These are phyloP conservation scores for Odocoileus hemionus DNA, from an alignment of 2,113 vertebrate genomes.

Conservation along the genomic window DNA sequence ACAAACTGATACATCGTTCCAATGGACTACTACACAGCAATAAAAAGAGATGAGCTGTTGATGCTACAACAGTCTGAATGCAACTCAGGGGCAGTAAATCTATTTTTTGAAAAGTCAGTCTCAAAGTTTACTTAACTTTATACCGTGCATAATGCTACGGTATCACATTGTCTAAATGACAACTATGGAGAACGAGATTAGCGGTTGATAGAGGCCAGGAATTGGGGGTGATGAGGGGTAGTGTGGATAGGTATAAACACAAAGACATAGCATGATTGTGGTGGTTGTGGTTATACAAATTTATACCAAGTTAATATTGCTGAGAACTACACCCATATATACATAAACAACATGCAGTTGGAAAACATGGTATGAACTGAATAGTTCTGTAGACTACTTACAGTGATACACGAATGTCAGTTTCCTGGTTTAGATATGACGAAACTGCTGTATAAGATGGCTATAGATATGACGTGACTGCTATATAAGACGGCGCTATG, in stretches of 20 bases:
- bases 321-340: not conserved
- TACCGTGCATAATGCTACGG: not conserved
- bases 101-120: not conserved
- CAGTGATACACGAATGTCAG: too few relatives aligned
- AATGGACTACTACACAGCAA: not conserved
- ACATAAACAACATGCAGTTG: not conserved
- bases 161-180: not conserved
- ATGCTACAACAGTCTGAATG: not conserved
- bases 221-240: not conserved
- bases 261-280: too few relatives aligned
- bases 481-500: not conserved
- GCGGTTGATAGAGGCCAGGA: too few relatives aligned
- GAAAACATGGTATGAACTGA: not conserved
- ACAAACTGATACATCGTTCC: not conserved
- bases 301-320: not conserved
- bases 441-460: rapidly evolving
- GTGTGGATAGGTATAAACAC: not conserved
- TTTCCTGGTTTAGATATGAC: not conserved
- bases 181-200: not conserved
- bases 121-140: not conserved
- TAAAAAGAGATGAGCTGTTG: not conserved
- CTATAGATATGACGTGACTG: not conserved
- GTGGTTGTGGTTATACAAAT: not conserved
- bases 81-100: too few relatives aligned
- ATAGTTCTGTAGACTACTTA: not conserved